Evolutionary conservation across 2,797 vertebrate genomes (phyloP).

Genomic region (Fundulus diaphanus): DNA sequence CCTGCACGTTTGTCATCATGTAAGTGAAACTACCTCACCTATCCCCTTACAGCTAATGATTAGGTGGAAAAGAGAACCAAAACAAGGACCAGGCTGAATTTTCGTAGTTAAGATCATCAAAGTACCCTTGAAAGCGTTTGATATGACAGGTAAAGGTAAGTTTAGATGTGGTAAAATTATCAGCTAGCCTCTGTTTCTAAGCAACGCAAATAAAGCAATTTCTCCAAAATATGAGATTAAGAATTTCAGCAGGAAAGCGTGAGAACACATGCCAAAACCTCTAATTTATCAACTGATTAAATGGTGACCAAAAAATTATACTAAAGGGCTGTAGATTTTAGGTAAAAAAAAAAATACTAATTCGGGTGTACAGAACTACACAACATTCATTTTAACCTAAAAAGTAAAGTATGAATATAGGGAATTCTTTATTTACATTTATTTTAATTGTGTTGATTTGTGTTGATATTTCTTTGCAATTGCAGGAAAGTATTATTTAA

Average conservation of each 20-base stretch:
- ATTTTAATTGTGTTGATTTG: background rate
- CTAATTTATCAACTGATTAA: constrained; percentile 8
- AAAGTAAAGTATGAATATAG: background rate
- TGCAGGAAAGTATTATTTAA: background rate
- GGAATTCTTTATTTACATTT: background rate
- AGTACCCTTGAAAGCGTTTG: background rate
- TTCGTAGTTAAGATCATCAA: constrained; percentile 11
- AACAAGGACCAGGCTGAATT: background rate
- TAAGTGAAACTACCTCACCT: background rate
- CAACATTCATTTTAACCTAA: background rate
- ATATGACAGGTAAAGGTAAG: background rate
- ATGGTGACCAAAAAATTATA: background rate
- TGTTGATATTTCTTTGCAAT: background rate
- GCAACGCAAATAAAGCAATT: constrained; percentile 36
- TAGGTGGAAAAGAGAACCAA: background rate
- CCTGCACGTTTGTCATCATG: constrained; percentile 3
- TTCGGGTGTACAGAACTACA: background rate
- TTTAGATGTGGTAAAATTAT: constrained; percentile 14
- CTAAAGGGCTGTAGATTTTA: background rate
- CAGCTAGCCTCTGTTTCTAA: constrained; percentile 28
- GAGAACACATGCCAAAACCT: constrained; percentile 24
- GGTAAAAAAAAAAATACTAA: accelerated
- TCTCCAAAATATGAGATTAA: background rate
- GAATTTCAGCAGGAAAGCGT: background rate
- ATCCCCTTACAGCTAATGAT: constrained; percentile 9